Percentiles rank a stretch among this genome's conserved stretches.
Conservation (phyloP, 2,888 invertebrate species). For the Teleogryllus oceanicus region DNA sequence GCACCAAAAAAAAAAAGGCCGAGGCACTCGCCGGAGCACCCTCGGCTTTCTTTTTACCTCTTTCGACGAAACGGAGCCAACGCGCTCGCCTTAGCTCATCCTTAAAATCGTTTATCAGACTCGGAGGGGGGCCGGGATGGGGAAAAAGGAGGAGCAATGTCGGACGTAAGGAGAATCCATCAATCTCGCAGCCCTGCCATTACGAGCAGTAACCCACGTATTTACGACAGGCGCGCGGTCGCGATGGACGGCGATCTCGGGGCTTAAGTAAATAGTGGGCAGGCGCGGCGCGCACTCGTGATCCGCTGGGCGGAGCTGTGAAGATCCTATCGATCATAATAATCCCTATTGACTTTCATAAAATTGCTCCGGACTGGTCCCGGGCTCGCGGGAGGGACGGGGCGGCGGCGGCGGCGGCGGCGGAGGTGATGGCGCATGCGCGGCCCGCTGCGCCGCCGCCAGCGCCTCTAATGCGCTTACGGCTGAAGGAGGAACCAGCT, state of each 20-base stretch:
- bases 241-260: not conserved
- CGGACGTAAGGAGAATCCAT: not conserved
- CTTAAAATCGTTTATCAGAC: not conserved
- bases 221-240: not conserved
- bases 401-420: not conserved
- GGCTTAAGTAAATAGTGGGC: slow-evolving; percentile 11
- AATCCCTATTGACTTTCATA: slow-evolving; percentile 33
- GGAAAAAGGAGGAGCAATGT: not conserved
- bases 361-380: slow-evolving; percentile 26
- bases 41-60: not conserved
- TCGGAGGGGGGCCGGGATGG: not conserved
- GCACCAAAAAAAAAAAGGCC: not conserved
- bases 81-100: slow-evolving; percentile 18
- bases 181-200: slow-evolving; percentile 18
- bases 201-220: slow-evolving; percentile 18
- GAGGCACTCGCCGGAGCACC: not conserved
- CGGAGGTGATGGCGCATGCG: not conserved
- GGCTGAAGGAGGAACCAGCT: no score
- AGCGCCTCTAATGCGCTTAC: no score
- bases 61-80: slow-evolving; percentile 4
- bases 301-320: slow-evolving; percentile 25
- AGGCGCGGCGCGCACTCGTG: not conserved
- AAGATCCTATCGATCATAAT: slow-evolving; percentile 33
- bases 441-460: no score
- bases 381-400: not conserved